Conservation (phyloP, 2,797 vertebrate genomes). For the Ctenochaetus hawaiiensis region DNA sequence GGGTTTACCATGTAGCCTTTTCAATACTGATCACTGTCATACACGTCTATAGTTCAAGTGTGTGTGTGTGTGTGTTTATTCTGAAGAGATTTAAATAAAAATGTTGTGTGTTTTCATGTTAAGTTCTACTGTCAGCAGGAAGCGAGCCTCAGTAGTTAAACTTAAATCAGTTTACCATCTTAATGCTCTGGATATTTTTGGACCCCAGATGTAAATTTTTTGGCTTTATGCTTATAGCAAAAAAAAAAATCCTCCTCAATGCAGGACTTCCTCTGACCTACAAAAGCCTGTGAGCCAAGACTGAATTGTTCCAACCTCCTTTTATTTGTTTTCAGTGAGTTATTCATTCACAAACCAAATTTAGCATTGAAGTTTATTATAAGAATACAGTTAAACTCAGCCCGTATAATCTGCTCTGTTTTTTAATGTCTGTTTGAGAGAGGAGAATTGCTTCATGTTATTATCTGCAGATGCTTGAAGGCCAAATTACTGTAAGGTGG, state of each 20-base stretch:
- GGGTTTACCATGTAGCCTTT: conserved; percentile 78
- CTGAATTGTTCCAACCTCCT: conserved; percentile 12
- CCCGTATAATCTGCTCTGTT: background rate
- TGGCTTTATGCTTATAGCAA: conserved; percentile 9
- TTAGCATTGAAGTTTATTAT: background rate
- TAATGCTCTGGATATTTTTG: conserved; percentile 38
- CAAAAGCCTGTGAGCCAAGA: conserved; percentile 9
- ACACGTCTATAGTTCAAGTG: conserved; percentile 35
- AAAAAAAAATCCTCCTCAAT: background rate
- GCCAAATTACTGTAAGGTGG: background rate
- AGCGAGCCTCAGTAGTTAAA: conserved; percentile 5
- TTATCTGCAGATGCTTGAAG: conserved; percentile 8
- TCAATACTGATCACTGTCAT: conserved; percentile 82
- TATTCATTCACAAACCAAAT: conserved; percentile 7
- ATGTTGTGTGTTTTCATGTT: conserved; percentile 10
- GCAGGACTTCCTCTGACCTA: conserved; percentile 30
- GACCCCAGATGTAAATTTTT: conserved; percentile 1
- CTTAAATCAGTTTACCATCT: conserved; percentile 36
- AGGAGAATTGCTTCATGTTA: background rate
- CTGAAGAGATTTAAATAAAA: conserved; percentile 23
- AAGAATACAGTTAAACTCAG: background rate
- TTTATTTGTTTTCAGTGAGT: conserved; percentile 20
- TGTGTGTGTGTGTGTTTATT: conserved; percentile 32
- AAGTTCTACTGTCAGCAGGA: conserved; percentile 13
- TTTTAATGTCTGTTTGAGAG: background rate